Evolutionary conservation across 2,113 vertebrate genomes (phyloP).

Genomic region (Coregonus clupeaformis): DNA sequence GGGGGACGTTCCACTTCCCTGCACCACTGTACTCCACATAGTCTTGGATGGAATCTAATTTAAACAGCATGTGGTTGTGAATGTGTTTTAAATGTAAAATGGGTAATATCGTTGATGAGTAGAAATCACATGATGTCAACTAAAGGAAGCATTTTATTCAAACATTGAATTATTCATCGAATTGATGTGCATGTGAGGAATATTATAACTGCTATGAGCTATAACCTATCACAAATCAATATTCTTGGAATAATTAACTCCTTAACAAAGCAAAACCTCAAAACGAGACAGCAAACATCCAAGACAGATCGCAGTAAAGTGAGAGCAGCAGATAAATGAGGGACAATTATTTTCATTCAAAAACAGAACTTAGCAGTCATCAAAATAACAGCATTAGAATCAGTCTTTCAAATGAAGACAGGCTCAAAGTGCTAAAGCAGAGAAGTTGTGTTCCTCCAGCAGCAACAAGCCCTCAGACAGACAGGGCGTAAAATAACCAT

Average conservation of each 20-base stretch:
- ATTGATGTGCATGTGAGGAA: neutral
- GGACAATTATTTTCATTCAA: slow-evolving; percentile 34
- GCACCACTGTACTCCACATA: slow-evolving; percentile 15
- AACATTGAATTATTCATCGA: neutral
- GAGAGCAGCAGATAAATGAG: slow-evolving; percentile 11
- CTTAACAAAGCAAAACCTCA: neutral
- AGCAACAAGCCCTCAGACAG: slow-evolving; percentile 50
- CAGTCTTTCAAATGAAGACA: slow-evolving; percentile 36
- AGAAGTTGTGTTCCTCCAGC: slow-evolving; percentile 55
- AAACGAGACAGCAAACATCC: slow-evolving; percentile 12
- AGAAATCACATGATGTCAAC: neutral
- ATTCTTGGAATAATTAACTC: too few species aligned
- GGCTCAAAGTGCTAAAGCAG: slow-evolving; percentile 62
- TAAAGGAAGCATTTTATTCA: neutral
- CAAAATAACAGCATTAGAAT: slow-evolving; percentile 42
- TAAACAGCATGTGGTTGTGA: neutral
- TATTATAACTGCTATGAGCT: too few species aligned
- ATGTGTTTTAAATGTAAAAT: neutral
- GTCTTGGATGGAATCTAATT: neutral
- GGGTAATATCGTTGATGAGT: neutral
- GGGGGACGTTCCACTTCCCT: slow-evolving; percentile 48
- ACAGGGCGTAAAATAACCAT: neutral
- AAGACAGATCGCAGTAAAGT: slow-evolving; percentile 53
- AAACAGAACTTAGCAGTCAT: slow-evolving; percentile 49
- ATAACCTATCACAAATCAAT: neutral